Evolutionary conservation across 1,140 invertebrate genomes (phyloP), one percentile per base, ranked within the genome.

Genomic region (Leptestheria dahalacensis): DNA sequence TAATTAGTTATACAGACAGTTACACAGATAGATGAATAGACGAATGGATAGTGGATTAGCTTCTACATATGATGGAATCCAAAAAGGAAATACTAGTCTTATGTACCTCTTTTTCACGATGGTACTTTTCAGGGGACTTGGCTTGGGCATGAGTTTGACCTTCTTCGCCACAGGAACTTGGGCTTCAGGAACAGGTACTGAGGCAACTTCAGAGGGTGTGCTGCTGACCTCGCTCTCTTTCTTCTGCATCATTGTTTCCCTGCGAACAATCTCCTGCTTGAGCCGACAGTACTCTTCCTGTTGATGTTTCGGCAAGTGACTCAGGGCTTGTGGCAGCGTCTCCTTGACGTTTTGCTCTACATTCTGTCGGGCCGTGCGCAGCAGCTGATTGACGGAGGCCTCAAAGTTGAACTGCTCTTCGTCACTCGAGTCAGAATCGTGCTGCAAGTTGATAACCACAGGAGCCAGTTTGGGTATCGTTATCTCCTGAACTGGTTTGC

Each of bases 201-300:
- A 3, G 15, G 6, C 51, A 53, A 4, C n/a, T 25, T 21, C 23
- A 23, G 51, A 15, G 4, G 10, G n/a, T 2, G 26, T 24, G 51
- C 4, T 18, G 4, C 23, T 53, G n/a, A 24, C 6, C 15, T 53
- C 12, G 51, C 23, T 18, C 33, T 33, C 1, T 11, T n/a, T 55
- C 33, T 55, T 33, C 33, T 55, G 53, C 53, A 29, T 26, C 10
- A 28, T 55, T 25, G 26, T 55, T 29, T 55, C 53, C 18, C 53
- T 26, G 10, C 53, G 23, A 25, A 12, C 25, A 41, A 55, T 55
- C 20, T 55, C 53, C 33, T 55, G 53, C 28, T 55, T 55, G 0
- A 55, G 53, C 24, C 53, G 26, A 12, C 33, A 33, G 20, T 55
- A 55, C 18, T 55, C 53, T 55, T 55, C 53, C 33, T 55, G 53